Evolutionary conservation across 2,888 invertebrate genomes (phyloP).

Genomic region (Limenitis camilla): DNA sequence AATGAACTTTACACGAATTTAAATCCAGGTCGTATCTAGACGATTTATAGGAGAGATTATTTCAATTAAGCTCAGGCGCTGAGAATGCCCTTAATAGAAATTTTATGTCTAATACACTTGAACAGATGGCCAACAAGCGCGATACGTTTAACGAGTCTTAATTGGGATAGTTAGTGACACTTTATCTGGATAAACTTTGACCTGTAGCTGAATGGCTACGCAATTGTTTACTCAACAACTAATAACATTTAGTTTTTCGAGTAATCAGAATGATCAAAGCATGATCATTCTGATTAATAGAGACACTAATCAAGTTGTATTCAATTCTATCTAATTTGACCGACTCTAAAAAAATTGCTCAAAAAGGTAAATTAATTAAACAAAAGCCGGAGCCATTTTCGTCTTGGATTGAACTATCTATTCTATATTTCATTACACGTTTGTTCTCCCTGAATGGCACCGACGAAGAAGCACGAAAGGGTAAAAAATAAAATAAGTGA

Average conservation of each 20-base stretch:
- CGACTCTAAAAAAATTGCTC: too few species aligned
- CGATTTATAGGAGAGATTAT: constrained; percentile 9
- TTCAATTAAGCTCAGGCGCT: constrained; percentile 41
- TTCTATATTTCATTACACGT: too few species aligned
- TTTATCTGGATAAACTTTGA: constrained; percentile 16
- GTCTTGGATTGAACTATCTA: too few species aligned
- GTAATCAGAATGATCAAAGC: too few species aligned
- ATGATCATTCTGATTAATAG: too few species aligned
- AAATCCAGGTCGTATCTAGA: constrained; percentile 4
- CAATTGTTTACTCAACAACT: not conserved
- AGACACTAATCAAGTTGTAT: too few species aligned
- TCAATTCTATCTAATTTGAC: too few species aligned
- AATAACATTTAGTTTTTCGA: not conserved
- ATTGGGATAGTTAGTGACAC: constrained; percentile 39
- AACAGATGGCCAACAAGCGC: constrained; percentile 47
- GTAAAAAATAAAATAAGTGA: too few species aligned
- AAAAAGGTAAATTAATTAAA: too few species aligned
- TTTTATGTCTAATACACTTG: constrained; percentile 48
- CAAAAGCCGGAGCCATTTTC: too few species aligned
- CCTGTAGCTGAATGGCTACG: not conserved
- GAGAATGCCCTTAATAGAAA: constrained; percentile 55
- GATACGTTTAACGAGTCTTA: constrained; percentile 57
- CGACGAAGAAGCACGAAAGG: too few species aligned
- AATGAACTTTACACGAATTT: not conserved
- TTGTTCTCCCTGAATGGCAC: too few species aligned